A percentile compares a stretch with the other conserved stretches of the same genome.
Conservation (phyloP, 1,140 invertebrate species). For the Drosophila takahashii region DNA sequence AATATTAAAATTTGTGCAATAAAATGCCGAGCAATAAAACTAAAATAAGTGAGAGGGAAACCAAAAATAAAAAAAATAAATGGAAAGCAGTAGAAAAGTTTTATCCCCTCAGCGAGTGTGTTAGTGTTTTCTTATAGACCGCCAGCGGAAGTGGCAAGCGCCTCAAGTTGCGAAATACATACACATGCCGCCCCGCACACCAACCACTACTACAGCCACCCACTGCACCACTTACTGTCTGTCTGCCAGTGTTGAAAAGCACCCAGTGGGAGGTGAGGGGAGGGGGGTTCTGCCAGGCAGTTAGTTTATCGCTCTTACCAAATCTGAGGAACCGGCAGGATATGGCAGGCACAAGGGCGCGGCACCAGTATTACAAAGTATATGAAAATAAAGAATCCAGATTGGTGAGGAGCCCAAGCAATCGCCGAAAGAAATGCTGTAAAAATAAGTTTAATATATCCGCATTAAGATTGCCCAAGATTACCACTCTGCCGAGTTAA, state of each 20-base stretch:
- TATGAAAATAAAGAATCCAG: conserved; percentile 65
- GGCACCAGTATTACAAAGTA: conserved; percentile 57
- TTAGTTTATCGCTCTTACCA: conserved; percentile 71
- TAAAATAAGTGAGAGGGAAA: conserved; percentile 54
- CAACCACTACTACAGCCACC: conserved; percentile 3
- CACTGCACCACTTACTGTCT: conserved; percentile 25
- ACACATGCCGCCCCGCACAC: conserved; percentile 18
- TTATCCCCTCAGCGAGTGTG: conserved; percentile 27
- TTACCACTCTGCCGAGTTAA: conserved; percentile 13
- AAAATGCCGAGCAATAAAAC: conserved; percentile 74
- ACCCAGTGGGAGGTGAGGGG: conserved; percentile 1
- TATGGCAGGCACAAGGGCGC: conserved; percentile 30
- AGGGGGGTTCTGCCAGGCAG: conserved; percentile 9
- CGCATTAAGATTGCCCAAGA: conserved; percentile 70
- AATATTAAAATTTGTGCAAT: conserved; percentile 81
- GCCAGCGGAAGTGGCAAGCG: conserved; percentile 72
- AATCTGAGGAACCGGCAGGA: conserved; percentile 66
- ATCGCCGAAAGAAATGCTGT: conserved; percentile 49
- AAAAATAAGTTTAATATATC: conserved; percentile 84
- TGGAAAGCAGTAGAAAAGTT: conserved; percentile 41
- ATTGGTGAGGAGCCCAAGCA: conserved; percentile 27
- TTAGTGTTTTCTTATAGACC: conserved; percentile 64
- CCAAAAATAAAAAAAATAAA: conserved; percentile 40
- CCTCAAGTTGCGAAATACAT: conserved; percentile 68
- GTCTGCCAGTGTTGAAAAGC: conserved; percentile 64